A percentile compares a stretch with the other conserved stretches of the same genome.
These are phyloP conservation scores for Cryptosula pallasiana DNA, from an alignment of 2,888 invertebrate genomes.

Conservation along the genomic window DNA sequence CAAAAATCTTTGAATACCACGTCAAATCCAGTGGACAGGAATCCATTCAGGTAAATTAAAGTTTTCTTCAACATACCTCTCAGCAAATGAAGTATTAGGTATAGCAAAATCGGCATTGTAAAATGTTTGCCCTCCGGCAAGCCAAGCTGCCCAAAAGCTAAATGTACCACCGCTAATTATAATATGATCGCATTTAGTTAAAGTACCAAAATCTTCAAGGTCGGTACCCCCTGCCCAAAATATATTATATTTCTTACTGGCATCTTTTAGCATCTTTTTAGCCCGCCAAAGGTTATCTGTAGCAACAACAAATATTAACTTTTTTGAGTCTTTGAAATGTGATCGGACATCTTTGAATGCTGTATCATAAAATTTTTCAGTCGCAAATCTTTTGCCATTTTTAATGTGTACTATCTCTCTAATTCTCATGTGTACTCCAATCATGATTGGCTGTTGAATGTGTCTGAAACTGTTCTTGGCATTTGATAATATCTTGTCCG, in stretches of 20 bases:
- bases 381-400: background rate
- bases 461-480: background rate
- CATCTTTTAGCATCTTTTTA: background rate
- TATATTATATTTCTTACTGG: background rate
- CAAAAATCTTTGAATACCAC: too few relatives aligned
- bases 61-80: background rate
- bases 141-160: conserved; percentile 7
- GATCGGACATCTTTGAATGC: background rate
- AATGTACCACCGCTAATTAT: conserved; percentile 16
- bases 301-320: background rate
- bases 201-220: background rate
- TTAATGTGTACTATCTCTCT: background rate
- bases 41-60: background rate
- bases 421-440: background rate
- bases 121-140: background rate
- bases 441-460: background rate
- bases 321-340: background rate
- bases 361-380: background rate
- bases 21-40: background rate
- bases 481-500: background rate
- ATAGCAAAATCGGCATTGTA: background rate
- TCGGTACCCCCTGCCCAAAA: background rate
- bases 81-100: background rate
- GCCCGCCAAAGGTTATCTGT: background rate
- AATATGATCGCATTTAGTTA: background rate